phyloP scores from a whole-genome alignment of 2,888 invertebrate species.

The Tupiocoris notatus region DNA sequence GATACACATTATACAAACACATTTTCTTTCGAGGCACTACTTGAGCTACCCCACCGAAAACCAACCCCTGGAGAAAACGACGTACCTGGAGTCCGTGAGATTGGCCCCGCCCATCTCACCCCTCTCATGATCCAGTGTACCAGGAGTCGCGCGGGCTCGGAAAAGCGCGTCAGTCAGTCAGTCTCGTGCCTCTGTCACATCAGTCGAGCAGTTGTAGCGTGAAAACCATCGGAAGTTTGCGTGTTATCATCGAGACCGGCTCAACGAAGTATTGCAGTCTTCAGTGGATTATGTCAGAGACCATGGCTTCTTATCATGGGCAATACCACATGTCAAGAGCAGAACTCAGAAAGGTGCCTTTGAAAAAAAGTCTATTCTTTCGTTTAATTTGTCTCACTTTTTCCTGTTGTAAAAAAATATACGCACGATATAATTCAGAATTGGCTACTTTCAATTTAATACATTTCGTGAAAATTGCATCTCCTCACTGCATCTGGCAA shows the following conservation, averaged over 20 bases:
- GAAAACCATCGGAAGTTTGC: not conserved
- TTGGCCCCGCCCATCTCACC: not conserved
- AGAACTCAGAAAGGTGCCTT: constrained; percentile 46
- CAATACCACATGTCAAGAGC: constrained; percentile 42
- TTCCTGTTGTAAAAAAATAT: too few species aligned
- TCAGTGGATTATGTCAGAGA: constrained; percentile 28
- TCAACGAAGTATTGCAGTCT: not conserved
- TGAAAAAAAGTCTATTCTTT: too few species aligned
- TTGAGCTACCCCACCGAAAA: too few species aligned
- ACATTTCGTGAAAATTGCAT: too few species aligned
- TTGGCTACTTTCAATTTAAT: too few species aligned
- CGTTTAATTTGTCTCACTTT: too few species aligned
- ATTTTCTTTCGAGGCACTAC: too few species aligned
- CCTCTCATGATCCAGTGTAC: not conserved
- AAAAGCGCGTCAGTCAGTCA: constrained; percentile 16
- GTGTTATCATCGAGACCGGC: not conserved
- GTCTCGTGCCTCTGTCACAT: not conserved
- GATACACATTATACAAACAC: too few species aligned
- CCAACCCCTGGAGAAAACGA: too few species aligned
- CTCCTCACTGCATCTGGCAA: too few species aligned
- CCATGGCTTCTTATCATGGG: constrained; percentile 42
- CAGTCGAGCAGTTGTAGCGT: not conserved
- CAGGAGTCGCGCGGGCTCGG: not conserved
- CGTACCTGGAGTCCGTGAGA: not conserved
- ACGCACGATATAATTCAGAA: too few species aligned